Evolutionary conservation across 2,113 vertebrate genomes (phyloP).

Genomic region (Laticauda laticaudata): DNA sequence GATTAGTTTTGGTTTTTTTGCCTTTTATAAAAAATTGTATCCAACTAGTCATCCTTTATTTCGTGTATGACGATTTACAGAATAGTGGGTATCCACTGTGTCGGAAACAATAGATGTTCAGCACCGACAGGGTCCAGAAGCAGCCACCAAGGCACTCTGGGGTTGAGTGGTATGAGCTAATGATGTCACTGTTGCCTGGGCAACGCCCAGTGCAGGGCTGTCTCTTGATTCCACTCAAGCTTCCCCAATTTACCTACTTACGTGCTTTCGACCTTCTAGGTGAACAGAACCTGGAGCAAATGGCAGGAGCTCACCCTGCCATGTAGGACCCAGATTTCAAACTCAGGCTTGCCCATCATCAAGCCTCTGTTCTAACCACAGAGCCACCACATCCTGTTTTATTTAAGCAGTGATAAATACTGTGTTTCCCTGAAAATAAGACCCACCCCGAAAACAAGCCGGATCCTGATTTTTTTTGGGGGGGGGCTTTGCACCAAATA

Average conservation of each 20-base stretch:
- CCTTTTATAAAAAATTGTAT: not conserved
- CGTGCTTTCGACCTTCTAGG: not conserved
- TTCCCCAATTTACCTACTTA: not conserved
- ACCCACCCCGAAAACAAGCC: too few relatives aligned
- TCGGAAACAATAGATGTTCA: not conserved
- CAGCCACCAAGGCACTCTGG: not conserved
- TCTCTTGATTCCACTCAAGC: not conserved
- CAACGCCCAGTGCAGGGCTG: not conserved
- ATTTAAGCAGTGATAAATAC: not conserved
- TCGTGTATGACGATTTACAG: not conserved
- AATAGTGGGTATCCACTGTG: not conserved
- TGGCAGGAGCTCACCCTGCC: not conserved
- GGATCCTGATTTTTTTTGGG: too few relatives aligned
- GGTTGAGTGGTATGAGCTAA: not conserved
- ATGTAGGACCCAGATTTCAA: not conserved
- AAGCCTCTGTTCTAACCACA: not conserved
- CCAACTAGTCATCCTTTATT: not conserved
- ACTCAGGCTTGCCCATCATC: not conserved
- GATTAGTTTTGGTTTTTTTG: not conserved
- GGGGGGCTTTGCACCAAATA: too few relatives aligned
- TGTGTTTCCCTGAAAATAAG: too few relatives aligned
- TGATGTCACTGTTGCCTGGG: not conserved
- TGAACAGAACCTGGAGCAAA: not conserved
- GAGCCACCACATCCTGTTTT: not conserved
- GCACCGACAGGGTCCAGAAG: not conserved